Evolutionary conservation across 1,140 invertebrate species (phyloP).

Genomic region (Aphidius gifuensis): DNA sequence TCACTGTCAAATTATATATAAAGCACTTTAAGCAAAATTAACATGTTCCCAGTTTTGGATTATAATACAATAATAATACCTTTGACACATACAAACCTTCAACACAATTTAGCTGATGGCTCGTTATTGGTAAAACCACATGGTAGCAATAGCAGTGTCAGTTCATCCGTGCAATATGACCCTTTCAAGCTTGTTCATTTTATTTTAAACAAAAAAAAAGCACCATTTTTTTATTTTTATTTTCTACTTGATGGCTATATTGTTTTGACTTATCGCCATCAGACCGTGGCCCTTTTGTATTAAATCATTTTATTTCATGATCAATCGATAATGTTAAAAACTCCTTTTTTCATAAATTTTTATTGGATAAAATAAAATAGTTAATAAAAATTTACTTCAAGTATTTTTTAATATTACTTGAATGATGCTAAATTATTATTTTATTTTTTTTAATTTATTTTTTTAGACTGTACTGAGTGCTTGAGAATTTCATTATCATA

Average conservation of each 20-base stretch:
- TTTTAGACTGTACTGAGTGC: no score
- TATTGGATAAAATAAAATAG: no score
- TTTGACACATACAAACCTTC: background rate
- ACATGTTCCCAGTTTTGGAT: no score
- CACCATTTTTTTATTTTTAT: background rate
- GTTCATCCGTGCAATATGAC: constrained; percentile 12
- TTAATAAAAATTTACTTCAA: no score
- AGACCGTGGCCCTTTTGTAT: constrained; percentile 5
- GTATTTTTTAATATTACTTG: no score
- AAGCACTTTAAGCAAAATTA: no score
- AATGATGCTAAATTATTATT: no score
- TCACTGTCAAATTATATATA: no score
- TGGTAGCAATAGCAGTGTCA: constrained; percentile 12
- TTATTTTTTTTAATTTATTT: no score
- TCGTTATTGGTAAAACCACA: background rate
- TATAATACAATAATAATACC: background rate
- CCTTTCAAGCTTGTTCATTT: constrained; percentile 2
- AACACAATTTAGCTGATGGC: background rate
- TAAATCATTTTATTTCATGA: background rate
- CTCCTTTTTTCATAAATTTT: no score
- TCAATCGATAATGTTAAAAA: no score
- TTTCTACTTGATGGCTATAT: background rate
- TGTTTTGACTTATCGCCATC: constrained; percentile 8
- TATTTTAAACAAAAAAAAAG: background rate
- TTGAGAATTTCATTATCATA: no score